Percentiles rank a stretch among this genome's conserved stretches.
These are phyloP conservation scores for Charadrius vociferus DNA, from an alignment of 2,113 vertebrate species.

Conservation along the genomic window DNA sequence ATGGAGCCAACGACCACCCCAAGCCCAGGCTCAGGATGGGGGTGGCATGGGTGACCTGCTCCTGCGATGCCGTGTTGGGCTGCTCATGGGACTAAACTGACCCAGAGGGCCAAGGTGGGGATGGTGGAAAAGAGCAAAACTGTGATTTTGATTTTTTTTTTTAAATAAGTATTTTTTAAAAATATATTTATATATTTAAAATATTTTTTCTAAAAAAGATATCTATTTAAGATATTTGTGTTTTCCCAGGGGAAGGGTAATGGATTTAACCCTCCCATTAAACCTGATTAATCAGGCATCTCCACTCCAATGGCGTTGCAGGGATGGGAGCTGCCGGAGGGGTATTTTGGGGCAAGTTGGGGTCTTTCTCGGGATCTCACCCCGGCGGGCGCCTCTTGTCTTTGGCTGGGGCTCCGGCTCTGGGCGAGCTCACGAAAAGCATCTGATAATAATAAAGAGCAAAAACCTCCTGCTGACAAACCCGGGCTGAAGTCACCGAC, in stretches of 20 bases:
- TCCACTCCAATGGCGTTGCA: accelerated
- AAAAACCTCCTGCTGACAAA: slow-evolving; percentile 46
- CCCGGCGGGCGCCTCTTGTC: slow-evolving; percentile 21
- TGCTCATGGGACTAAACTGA: neutral
- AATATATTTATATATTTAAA: no score
- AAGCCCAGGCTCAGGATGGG: neutral
- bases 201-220: no score
- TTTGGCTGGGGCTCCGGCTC: neutral
- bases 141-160: neutral
- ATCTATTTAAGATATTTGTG: neutral
- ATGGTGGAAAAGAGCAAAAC: neutral
- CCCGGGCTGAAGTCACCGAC: slow-evolving; percentile 51
- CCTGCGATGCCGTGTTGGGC: neutral
- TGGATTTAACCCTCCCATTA: neutral
- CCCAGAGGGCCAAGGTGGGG: neutral
- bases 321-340: neutral
- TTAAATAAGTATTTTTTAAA: neutral
- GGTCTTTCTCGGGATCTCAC: neutral
- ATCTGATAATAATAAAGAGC: slow-evolving; percentile 63
- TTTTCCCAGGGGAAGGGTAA: neutral
- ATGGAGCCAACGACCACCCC: neutral
- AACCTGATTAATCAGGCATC: neutral
- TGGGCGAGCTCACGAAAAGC: neutral
- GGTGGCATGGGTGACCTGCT: neutral
- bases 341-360: neutral